These are phyloP conservation scores for Takifugu bimaculatus DNA, from an alignment of 2,113 vertebrate species.

Conservation along the genomic window DNA sequence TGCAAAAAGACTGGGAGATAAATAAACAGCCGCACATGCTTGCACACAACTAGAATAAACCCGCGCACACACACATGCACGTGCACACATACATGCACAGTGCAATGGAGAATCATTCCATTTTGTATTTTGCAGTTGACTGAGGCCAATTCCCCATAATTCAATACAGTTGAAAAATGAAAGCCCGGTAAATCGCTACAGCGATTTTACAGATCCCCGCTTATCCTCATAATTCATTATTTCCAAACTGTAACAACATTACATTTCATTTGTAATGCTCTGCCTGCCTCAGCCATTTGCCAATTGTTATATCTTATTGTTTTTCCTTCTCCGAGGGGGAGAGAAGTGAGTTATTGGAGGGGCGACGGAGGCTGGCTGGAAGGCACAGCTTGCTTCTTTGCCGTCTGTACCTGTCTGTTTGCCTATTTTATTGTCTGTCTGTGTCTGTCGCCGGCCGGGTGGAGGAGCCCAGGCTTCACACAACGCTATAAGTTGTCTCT, in stretches of 20 bases:
- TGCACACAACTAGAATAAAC: constrained; percentile 21
- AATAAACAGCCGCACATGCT: constrained; percentile 40
- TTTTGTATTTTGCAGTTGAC: constrained; percentile 71
- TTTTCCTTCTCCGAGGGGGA: constrained; percentile 56
- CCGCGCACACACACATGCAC: constrained; percentile 15
- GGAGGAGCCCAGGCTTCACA: background rate
- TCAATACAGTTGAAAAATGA: constrained; percentile 75
- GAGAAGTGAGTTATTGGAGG: constrained; percentile 65
- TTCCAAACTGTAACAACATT: constrained; percentile 72
- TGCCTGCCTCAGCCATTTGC: constrained; percentile 67
- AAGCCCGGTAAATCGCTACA: constrained; percentile 68
- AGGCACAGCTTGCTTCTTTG: constrained; percentile 4
- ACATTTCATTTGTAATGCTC: constrained; percentile 73
- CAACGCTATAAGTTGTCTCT: constrained; percentile 30
- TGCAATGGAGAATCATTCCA: constrained; percentile 59
- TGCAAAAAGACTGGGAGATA: constrained; percentile 31
- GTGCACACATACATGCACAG: constrained; percentile 16
- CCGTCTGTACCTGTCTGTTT: constrained; percentile 22
- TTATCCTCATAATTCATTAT: constrained; percentile 74
- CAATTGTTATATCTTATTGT: constrained; percentile 71
- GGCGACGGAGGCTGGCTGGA: constrained; percentile 47
- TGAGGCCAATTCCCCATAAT: constrained; percentile 72
- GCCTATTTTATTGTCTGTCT: constrained; percentile 20
- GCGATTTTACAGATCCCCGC: constrained; percentile 69
- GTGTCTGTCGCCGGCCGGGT: constrained; percentile 10